These are phyloP conservation scores for Patella ulyssiponensis DNA, from an alignment of 2,888 invertebrate genomes.

Conservation along the genomic window DNA sequence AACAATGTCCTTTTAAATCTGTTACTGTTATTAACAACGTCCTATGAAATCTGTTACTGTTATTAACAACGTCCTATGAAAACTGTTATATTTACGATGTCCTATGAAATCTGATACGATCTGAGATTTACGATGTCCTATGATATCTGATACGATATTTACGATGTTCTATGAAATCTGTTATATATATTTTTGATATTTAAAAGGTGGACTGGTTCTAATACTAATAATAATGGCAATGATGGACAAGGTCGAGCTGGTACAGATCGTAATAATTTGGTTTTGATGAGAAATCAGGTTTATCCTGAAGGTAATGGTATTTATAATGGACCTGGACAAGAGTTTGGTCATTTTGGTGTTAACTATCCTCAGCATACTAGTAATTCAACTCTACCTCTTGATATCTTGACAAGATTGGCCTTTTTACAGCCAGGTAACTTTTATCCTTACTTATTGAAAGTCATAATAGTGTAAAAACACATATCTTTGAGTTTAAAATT, in stretches of 20 bases:
- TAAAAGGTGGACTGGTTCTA: constrained; percentile 71
- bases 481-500: no score
- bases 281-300: constrained; percentile 54
- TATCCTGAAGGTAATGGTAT: constrained; percentile 60
- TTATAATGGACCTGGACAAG: constrained; percentile 45
- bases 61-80: no score
- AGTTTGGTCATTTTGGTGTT: constrained; percentile 66
- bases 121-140: no score
- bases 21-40: no score
- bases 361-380: constrained; percentile 62
- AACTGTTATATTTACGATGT: no score
- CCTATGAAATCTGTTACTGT: no score
- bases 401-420: constrained; percentile 45
- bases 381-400: constrained; percentile 38
- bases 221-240: constrained; percentile 69
- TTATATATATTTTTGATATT: constrained; percentile 14
- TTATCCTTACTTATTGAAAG: not conserved
- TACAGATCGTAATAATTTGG: constrained; percentile 69
- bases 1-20: no score
- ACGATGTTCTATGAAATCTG: no score
- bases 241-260: constrained; percentile 70
- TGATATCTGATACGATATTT: no score
- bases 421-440: constrained; percentile 58
- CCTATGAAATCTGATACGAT: no score
- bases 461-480: no score